Evolutionary conservation across 2,888 invertebrate genomes (phyloP).

Genomic region (Amiota communis): DNA sequence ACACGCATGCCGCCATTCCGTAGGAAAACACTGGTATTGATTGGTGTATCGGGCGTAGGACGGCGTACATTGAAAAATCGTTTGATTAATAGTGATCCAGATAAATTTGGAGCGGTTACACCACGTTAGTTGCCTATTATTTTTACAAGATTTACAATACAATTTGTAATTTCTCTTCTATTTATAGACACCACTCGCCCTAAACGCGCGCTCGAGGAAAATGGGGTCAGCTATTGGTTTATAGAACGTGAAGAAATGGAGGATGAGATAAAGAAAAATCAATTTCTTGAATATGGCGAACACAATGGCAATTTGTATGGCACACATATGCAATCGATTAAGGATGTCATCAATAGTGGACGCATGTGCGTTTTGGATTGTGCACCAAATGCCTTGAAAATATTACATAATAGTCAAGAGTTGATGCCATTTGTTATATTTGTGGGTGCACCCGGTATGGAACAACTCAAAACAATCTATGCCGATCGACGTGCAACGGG

Average conservation of each 20-base stretch:
- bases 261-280: constrained; percentile 89
- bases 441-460: constrained; percentile 93
- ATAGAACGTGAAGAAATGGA: constrained; percentile 93
- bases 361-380: constrained; percentile 97
- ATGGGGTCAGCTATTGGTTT: constrained; percentile 95
- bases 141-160: background rate
- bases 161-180: background rate
- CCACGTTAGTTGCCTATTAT: constrained; percentile 82
- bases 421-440: constrained; percentile 96
- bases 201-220: constrained; percentile 90
- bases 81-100: constrained; percentile 91
- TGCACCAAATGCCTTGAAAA: constrained; percentile 92
- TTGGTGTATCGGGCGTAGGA: constrained; percentile 95
- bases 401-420: constrained; percentile 93
- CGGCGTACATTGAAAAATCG: constrained; percentile 95
- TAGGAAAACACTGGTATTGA: constrained; percentile 91
- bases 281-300: constrained; percentile 96
- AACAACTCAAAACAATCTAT: constrained; percentile 86
- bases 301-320: constrained; percentile 96
- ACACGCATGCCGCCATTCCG: constrained; percentile 97
- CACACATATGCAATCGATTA: constrained; percentile 92
- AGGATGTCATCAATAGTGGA: constrained; percentile 88
- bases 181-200: constrained; percentile 92
- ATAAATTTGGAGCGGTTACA: constrained; percentile 91
- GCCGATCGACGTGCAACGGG: constrained; percentile 81